Conservation (phyloP, 1,140 invertebrate species). For the Megalonaias nervosa region DNA sequence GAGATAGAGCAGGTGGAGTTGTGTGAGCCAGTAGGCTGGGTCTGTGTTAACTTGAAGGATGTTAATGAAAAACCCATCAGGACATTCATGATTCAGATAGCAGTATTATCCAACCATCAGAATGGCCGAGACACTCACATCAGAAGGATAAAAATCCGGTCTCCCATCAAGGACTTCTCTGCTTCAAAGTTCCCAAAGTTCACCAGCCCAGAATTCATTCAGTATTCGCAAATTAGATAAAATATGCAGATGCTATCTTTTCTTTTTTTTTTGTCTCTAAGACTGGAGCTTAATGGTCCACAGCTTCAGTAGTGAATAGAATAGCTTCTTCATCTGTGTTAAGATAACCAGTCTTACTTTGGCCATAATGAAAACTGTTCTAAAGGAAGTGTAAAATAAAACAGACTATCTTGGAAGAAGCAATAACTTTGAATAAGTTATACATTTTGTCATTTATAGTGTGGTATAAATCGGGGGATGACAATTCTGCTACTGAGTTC, state of each 20-base stretch:
- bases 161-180: slow-evolving; percentile 85
- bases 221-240: slow-evolving; percentile 84
- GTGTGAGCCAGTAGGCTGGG: slow-evolving; percentile 96
- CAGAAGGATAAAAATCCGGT: slow-evolving; percentile 96
- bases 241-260: not conserved
- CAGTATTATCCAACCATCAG: slow-evolving; percentile 94
- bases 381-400: no score
- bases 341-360: no score
- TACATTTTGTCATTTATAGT: no score
- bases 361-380: no score
- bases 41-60: slow-evolving; percentile 88
- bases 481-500: no score
- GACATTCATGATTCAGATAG: slow-evolving; percentile 93
- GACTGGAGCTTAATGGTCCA: no score
- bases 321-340: no score
- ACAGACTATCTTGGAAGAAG: no score
- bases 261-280: no score
- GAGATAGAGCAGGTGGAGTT: slow-evolving; percentile 96
- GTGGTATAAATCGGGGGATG: no score
- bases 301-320: no score
- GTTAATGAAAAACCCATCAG: slow-evolving; percentile 89
- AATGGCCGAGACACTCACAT: slow-evolving; percentile 99
- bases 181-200: slow-evolving; percentile 84
- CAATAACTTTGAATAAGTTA: no score
- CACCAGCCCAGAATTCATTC: slow-evolving; percentile 85